Base-by-base conservation (phyloP, 1,140 invertebrate genomes). In the Drosophila parvula region DNA sequence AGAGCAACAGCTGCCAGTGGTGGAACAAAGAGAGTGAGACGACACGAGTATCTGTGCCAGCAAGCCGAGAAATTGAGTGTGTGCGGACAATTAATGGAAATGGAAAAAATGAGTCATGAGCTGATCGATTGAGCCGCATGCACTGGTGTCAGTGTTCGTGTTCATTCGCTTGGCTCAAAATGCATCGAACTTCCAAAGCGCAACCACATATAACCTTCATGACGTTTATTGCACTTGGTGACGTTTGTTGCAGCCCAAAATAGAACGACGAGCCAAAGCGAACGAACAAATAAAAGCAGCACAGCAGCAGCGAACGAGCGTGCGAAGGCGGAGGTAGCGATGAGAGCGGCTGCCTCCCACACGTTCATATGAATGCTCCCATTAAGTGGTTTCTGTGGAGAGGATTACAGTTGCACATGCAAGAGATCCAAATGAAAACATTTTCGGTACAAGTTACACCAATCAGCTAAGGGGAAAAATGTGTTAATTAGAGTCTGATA, bases 181-280 rank as follows among this genome's bases (percentile, higher is more conserved):
- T 69, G 61, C 65, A 69, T 34, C 51, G 34, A 32, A 58, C 43
- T 69, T 69, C 43, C 65, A 71, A 69, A 71, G 68, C 68, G 63
- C 68, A 69, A 36, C 68, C 38, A 28, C 27, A 34, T 65, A 69
- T 71, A 71, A 71, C 68, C 68, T 71, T 71, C 65, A 59, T 71
- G 68, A 71, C 68, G 68, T 71, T 71, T 71, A 71, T 71, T 71
- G 68, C 68, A 71, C 68, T 71, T 71, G 65, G 67, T 71, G 68
- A 71, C 68, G 68, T 71, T 70, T 58, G 67, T 50, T 48, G 65
- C 68, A 71, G 67, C 68, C 68, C 43, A 71, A 71, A 71, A 71
- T 71, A 71, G 68, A 71, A 71, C 64, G 51, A 32, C 51, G 22
- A 40, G 36, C 64, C 64, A 71, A 71, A 71, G 68, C 30, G 18